Base-by-base conservation (phyloP, 2,113 vertebrate genomes). In the Dissostichus mawsoni region DNA sequence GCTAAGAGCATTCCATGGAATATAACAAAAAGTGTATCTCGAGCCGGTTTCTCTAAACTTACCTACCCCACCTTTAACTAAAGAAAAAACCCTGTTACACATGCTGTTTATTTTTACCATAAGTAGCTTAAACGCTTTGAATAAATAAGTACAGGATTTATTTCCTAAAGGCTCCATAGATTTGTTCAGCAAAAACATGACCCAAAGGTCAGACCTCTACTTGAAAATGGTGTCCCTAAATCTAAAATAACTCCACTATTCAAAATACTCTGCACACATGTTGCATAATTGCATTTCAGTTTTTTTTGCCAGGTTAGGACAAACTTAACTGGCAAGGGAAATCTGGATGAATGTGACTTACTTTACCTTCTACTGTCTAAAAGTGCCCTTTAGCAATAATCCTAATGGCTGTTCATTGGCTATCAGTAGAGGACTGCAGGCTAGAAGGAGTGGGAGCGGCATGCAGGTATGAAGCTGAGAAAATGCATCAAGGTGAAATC, bases 281-380 rank as follows among this genome's bases (percentile, higher is more conserved):
- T 69, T 85, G 77, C 81, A 71, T 92, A 85, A 87, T 89, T 92
- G 57, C 80, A 80, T 87, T 92, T 91, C 72, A 80, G 7, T 77
- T 85, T 81, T 83, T 65, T 29, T 29, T 29, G 29, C 29, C 29
- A 29, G 29, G 29, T 29, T 4, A 55, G 48, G 66, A n/a, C 8
- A 59, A 12, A 63, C 52, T 57, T n/a, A 48, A 76, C 61, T 50
- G 50, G 25, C 61, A 4, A 14, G 29, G 44, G 61, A 53, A 53
- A 58, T 64, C 56, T n/a, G 2, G 16, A 23, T 68, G 69, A 75
- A 77, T 58, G 17, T 36, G 25, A 16, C 23, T n/a, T 23, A 41
- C 69, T 71, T 44, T 68, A 58, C 69, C 57, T 23, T 76, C 17
- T 23, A 13, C 50, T 70, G 13, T 61, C 70, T n/a, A 23, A 65